Evolutionary conservation across 2,113 vertebrate species (phyloP).

Genomic region (Willisornis vidua): DNA sequence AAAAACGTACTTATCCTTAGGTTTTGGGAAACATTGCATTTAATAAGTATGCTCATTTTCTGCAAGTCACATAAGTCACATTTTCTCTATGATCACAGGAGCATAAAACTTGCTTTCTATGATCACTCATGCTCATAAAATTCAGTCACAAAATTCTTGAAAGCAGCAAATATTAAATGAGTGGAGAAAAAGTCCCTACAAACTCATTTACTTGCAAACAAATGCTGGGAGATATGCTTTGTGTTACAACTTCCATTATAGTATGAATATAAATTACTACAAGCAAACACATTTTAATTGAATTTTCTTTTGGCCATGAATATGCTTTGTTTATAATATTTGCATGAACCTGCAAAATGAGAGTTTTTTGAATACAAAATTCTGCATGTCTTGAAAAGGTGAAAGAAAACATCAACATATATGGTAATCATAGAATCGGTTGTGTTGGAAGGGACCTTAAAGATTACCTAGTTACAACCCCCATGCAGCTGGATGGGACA

Average conservation of each 20-base stretch:
- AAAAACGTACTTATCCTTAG: neutral
- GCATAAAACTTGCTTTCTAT: conserved; percentile 16
- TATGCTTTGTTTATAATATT: neutral
- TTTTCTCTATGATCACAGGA: neutral
- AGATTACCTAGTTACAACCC: neutral
- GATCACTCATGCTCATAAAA: neutral
- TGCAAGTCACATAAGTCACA: neutral
- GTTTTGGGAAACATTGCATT: neutral
- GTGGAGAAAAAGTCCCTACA: neutral
- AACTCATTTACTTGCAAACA: neutral
- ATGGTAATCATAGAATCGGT: neutral
- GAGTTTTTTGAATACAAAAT: neutral
- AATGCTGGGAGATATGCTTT: neutral
- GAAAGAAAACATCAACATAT: neutral
- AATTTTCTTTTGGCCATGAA: neutral
- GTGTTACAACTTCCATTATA: neutral
- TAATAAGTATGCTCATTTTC: conserved; percentile 11
- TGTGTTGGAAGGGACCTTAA: neutral
- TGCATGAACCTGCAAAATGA: neutral
- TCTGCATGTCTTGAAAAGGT: neutral
- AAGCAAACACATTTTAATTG: neutral
- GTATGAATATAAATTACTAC: neutral
- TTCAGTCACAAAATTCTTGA: conserved; percentile 1
- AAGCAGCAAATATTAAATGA: neutral
- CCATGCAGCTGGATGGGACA: neutral